These are phyloP conservation scores for Phytoseiulus persimilis DNA, from an alignment of 2,888 invertebrate genomes.

Conservation along the genomic window DNA sequence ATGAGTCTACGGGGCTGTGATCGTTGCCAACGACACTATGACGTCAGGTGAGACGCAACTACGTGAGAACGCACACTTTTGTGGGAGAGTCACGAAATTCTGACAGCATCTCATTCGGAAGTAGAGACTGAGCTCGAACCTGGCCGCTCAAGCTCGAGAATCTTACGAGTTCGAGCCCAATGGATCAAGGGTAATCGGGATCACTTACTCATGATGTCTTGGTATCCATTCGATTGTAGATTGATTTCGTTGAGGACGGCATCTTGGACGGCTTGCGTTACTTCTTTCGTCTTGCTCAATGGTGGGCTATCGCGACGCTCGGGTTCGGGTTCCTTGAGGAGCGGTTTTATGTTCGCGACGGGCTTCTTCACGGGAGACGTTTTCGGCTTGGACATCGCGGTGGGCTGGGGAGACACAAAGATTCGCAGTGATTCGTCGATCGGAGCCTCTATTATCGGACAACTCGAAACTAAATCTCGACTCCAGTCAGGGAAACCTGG, in stretches of 20 bases:
- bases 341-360: slow-evolving; percentile 21
- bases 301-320: slow-evolving; percentile 13
- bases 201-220: not conserved
- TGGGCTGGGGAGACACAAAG: not conserved
- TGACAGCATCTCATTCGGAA: not conserved
- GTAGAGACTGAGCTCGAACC: too few species aligned
- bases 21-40: not conserved
- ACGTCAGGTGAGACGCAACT: not conserved
- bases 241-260: slow-evolving; percentile 35
- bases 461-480: not conserved
- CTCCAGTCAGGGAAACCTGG: not conserved
- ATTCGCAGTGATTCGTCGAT: too few species aligned
- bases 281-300: slow-evolving; percentile 9
- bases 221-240: not conserved
- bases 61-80: not conserved
- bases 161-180: not conserved
- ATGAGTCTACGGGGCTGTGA: not conserved
- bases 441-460: too few species aligned
- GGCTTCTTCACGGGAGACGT: slow-evolving; percentile 30
- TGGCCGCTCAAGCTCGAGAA: not conserved
- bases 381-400: not conserved
- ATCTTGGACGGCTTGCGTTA: slow-evolving; percentile 11
- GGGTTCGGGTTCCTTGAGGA: slow-evolving; percentile 18
- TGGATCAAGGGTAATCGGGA: not conserved
- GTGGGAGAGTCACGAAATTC: not conserved